These are phyloP conservation scores for Apomyelois bistriatella DNA, from an alignment of 2,888 invertebrate species.

Conservation along the genomic window DNA sequence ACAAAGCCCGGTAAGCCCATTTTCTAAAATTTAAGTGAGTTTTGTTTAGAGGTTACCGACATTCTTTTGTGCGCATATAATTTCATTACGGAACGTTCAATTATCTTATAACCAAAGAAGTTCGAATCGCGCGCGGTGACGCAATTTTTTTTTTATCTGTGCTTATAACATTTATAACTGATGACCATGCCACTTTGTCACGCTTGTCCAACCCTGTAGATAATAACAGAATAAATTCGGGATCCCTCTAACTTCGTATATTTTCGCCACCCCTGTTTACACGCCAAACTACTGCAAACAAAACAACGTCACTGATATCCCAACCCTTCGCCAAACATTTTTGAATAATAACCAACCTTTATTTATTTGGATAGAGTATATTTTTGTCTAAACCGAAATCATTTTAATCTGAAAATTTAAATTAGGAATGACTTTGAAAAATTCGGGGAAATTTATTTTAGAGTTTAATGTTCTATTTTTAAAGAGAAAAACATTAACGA, in stretches of 20 bases:
- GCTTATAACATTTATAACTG: background rate
- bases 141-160: too few relatives aligned
- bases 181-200: conserved; percentile 1
- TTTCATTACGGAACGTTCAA: too few relatives aligned
- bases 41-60: too few relatives aligned
- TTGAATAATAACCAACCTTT: background rate
- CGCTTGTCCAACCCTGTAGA: background rate
- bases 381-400: background rate
- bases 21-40: too few relatives aligned
- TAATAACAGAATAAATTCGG: conserved; percentile 10
- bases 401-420: conserved; percentile 6
- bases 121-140: too few relatives aligned
- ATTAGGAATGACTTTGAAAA: conserved; percentile 12
- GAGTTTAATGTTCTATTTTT: background rate
- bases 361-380: background rate
- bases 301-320: conserved; percentile 12
- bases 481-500: background rate
- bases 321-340: background rate
- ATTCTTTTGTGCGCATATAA: too few relatives aligned
- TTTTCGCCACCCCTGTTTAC: conserved; percentile 14
- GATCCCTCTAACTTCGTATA: conserved; percentile 7
- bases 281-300: conserved; percentile 11
- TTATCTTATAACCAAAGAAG: too few relatives aligned
- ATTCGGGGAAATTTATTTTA: conserved; percentile 2
- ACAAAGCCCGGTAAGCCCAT: too few relatives aligned